A percentile compares a stretch with the other conserved stretches of the same genome.
Evolutionary conservation across 2,113 vertebrate genomes (phyloP).

Genomic region (Arenaria interpres): DNA sequence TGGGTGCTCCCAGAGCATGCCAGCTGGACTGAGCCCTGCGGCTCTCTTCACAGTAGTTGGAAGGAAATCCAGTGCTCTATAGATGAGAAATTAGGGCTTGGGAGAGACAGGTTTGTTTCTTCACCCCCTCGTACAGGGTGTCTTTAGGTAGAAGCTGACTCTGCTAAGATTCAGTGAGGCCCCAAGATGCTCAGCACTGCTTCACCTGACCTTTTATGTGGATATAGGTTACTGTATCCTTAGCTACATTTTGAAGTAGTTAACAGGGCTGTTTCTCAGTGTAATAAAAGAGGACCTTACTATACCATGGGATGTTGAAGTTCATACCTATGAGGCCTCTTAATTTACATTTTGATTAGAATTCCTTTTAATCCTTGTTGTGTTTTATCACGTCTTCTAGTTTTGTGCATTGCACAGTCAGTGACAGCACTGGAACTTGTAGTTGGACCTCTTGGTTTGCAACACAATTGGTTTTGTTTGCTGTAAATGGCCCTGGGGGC

Average conservation of each 20-base stretch:
- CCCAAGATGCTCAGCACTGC: neutral
- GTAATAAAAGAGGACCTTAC: neutral
- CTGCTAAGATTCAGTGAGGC: neutral
- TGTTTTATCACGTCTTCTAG: neutral
- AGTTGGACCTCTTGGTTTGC: neutral
- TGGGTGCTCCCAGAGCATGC: neutral
- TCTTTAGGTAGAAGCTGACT: neutral
- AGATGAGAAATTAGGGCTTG: neutral
- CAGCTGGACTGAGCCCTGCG: neutral
- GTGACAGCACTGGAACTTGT: neutral
- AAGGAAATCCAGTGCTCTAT: neutral
- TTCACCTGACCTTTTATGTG: neutral
- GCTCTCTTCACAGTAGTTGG: neutral
- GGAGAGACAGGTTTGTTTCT: neutral
- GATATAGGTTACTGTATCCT: neutral
- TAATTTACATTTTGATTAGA: neutral
- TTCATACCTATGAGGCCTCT: neutral
- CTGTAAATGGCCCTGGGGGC: neutral
- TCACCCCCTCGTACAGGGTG: neutral
- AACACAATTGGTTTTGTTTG: neutral
- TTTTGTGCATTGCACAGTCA: neutral
- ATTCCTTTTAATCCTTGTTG: neutral
- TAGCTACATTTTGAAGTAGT: neutral
- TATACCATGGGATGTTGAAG: neutral
- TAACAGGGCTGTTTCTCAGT: neutral